Evolutionary conservation across 1,140 invertebrate genomes (phyloP), one percentile per base, ranked within the genome.

Genomic region (Rhopalosiphum maidis): DNA sequence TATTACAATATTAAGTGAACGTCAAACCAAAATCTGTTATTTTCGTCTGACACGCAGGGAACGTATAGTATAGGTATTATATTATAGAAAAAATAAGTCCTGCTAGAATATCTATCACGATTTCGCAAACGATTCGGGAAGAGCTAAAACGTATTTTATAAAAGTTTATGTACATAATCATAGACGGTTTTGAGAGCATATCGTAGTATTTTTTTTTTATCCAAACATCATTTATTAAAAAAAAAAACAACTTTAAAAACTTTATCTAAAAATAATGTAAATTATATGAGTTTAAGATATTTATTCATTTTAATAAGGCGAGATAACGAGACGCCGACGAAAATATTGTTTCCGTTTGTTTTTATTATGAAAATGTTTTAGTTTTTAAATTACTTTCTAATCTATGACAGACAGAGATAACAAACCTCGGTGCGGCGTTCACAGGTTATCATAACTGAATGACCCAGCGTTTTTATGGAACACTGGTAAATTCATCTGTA

Each of bases 1-100:
- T n/a, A 77, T 77, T 77, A n/a, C n/a, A 77, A n/a, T 77, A 77
- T 77, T 77, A 77, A 77, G 60, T n/a, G 60, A 77, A 77, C 60
- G 60, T 77, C 60, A 77, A 77, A 77, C 60, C 60, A 3, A 77
- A n/a, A n/a, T 77, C 60, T 77, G n/a, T 77, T 77, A 77, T 77
- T 77, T 77, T 77, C 30, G 60, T n/a, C 60, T 77, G 60, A n/a
- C 60, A 77, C n/a, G 60, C 11, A 30, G n/a, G 60, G n/a, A n/a
- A 77, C 60, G 60, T 77, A 77, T 23, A 54, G 7, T 0, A 23
- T 6, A 23, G 22, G 54, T 54, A 54, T 9, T 60, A 60, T 77
- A 77, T 68, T 68, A 68, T n/a, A 21, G 30, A 15, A 35, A 5
- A n/a, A 77, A 18, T 77, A 77, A 77, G n/a, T n/a, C 60, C 30